Conservation (phyloP, 2,113 vertebrate genomes). For the Toxotes jaculatrix region DNA sequence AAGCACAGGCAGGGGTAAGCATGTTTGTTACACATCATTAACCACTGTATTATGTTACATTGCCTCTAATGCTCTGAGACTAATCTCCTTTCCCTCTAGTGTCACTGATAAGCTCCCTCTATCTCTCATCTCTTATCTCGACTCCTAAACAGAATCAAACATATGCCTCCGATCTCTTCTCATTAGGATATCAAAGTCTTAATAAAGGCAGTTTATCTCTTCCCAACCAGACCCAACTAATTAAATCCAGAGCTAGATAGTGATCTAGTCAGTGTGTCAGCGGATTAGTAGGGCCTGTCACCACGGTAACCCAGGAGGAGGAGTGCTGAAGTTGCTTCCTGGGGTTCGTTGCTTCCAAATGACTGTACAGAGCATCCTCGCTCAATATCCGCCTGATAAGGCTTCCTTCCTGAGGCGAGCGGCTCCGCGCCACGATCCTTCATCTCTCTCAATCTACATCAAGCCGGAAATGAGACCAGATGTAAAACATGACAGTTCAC, state of each 20-base stretch:
- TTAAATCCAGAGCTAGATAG: constrained; percentile 78
- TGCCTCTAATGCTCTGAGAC: constrained; percentile 66
- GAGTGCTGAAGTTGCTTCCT: constrained; percentile 49
- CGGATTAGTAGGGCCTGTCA: constrained; percentile 78
- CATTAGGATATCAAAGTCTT: constrained; percentile 74
- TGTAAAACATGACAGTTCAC: constrained; percentile 45
- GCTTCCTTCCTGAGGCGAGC: constrained; percentile 67
- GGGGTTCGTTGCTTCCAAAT: constrained; percentile 50
- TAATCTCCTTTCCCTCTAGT: constrained; percentile 64
- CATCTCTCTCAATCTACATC: constrained; percentile 50
- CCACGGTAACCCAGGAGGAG: constrained; percentile 67
- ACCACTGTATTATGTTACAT: constrained; percentile 60
- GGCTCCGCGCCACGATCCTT: not conserved
- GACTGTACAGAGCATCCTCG: constrained; percentile 57
- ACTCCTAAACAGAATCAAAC: constrained; percentile 64
- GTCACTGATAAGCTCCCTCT: constrained; percentile 66
- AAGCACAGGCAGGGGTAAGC: constrained; percentile 58
- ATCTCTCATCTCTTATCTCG: constrained; percentile 58
- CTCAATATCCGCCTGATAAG: constrained; percentile 70
- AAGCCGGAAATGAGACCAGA: constrained; percentile 72
- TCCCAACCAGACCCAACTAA: constrained; percentile 72
- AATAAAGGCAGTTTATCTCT: constrained; percentile 76
- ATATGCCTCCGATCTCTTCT: constrained; percentile 52
- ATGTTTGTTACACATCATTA: constrained; percentile 74
- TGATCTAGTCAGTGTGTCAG: constrained; percentile 80